phyloP scores from a whole-genome alignment of 2,888 invertebrate genomes.

The Pardosa pseudoannulata region DNA sequence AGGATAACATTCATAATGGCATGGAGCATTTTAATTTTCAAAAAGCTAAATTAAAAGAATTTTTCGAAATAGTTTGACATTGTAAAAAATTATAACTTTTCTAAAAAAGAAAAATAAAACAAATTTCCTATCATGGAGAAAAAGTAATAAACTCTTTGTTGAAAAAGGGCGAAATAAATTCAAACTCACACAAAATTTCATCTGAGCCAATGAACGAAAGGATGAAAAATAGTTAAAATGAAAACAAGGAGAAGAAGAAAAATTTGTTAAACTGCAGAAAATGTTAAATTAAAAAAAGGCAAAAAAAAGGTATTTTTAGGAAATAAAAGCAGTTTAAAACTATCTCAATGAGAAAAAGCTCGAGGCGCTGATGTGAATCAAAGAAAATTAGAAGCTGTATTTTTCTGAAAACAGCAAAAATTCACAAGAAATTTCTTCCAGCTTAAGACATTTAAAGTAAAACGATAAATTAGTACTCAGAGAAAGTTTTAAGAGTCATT shows the following conservation, averaged over 20 bases:
- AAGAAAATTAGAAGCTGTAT: not conserved
- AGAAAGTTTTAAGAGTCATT: too few relatives aligned
- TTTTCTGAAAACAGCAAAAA: not conserved
- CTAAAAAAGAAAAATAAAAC: not conserved
- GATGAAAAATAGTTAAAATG: not conserved
- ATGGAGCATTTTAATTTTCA: not conserved
- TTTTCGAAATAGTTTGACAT: constrained; percentile 2
- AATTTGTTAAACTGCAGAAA: not conserved
- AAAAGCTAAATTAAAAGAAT: not conserved
- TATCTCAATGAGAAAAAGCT: not conserved
- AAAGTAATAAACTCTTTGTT: not conserved
- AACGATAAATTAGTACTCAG: too few relatives aligned
- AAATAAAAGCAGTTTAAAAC: not conserved
- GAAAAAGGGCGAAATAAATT: not conserved
- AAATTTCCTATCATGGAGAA: not conserved
- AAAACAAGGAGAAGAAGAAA: not conserved
- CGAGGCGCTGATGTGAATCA: not conserved
- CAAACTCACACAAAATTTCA: not conserved
- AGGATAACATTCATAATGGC: not conserved
- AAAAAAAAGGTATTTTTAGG: not conserved
- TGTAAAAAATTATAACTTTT: not conserved
- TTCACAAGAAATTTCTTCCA: not conserved
- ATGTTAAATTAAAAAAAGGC: not conserved
- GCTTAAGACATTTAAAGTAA: too few relatives aligned
- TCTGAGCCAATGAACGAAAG: not conserved